These are phyloP conservation scores for Mus caroli DNA, from an alignment of 2,797 vertebrate genomes.

Conservation along the genomic window DNA sequence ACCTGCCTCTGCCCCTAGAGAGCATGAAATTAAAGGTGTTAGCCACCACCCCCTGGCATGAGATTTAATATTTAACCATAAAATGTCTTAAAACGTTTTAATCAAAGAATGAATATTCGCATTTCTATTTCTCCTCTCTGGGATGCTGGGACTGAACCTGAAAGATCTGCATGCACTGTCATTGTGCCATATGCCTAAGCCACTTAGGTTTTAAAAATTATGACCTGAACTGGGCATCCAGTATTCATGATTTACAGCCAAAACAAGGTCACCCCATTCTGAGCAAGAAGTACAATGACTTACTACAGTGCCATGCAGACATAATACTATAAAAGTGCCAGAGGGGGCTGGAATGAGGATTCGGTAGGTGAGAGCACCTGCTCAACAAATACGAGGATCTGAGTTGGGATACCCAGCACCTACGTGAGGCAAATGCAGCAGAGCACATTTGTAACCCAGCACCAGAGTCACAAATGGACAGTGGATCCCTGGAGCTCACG, in stretches of 20 bases:
- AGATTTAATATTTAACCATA: background rate
- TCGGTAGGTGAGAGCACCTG: background rate
- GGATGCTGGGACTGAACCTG: background rate
- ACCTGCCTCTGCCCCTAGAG: background rate
- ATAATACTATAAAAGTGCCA: background rate
- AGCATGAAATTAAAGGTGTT: background rate
- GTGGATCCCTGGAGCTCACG: background rate
- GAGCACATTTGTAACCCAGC: background rate
- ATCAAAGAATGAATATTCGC: slow-evolving; percentile 27
- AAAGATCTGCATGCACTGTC: background rate
- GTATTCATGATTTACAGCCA: background rate
- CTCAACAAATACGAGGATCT: background rate
- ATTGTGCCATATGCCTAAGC: background rate
- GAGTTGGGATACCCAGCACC: background rate
- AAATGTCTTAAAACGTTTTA: slow-evolving; percentile 49
- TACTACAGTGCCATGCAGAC: background rate
- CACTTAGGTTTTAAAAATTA: background rate
- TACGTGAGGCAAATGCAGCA: background rate
- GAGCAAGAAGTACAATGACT: background rate
- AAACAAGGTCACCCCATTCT: slow-evolving; percentile 44
- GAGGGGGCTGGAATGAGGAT: background rate
- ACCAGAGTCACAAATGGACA: background rate
- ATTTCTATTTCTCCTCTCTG: background rate
- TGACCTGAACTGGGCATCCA: background rate
- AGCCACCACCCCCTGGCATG: background rate